Percentiles rank a stretch among this genome's conserved stretches.
Conservation (phyloP, 2,113 vertebrate species). For the Pygoscelis antarcticus region DNA sequence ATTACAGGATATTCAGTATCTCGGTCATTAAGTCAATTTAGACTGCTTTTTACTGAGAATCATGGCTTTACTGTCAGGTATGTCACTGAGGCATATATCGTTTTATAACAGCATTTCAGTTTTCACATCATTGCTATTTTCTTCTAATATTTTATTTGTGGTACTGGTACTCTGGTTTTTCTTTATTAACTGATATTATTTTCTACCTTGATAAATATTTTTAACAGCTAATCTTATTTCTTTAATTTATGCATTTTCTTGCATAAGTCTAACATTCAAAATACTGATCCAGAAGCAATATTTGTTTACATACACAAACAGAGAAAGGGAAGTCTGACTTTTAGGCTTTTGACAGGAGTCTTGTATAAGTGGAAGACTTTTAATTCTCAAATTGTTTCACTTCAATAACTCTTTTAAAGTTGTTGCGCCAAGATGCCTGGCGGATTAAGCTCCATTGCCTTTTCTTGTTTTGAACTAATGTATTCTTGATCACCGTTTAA, state of each 20-base stretch:
- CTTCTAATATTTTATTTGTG: constrained; percentile 28
- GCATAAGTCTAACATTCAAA: constrained; percentile 53
- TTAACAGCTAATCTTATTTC: constrained; percentile 56
- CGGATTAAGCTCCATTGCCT: constrained; percentile 99
- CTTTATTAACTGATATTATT: constrained; percentile 50
- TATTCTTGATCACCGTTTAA: constrained; percentile 99
- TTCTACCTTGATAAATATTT: constrained; percentile 55
- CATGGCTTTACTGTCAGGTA: background rate
- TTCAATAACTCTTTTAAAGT: constrained; percentile 99
- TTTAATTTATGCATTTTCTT: constrained; percentile 53
- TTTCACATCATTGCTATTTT: constrained; percentile 29
- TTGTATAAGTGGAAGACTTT: constrained; percentile 99
- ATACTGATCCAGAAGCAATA: constrained; percentile 68
- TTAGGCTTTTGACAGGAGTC: constrained; percentile 97
- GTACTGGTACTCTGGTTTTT: constrained; percentile 26
- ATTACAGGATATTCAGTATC: background rate
- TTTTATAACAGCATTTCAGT: background rate
- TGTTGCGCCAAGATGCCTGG: constrained; percentile 99
- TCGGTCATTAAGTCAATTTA: background rate
- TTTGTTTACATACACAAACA: constrained; percentile 74
- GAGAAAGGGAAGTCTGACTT: constrained; percentile 80
- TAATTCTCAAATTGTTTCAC: constrained; percentile 99
- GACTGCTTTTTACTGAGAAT: background rate
- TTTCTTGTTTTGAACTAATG: constrained; percentile 99
- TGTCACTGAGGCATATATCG: background rate